phyloP scores from a whole-genome alignment of 2,888 invertebrate species.

The Aporophyla nigra region DNA sequence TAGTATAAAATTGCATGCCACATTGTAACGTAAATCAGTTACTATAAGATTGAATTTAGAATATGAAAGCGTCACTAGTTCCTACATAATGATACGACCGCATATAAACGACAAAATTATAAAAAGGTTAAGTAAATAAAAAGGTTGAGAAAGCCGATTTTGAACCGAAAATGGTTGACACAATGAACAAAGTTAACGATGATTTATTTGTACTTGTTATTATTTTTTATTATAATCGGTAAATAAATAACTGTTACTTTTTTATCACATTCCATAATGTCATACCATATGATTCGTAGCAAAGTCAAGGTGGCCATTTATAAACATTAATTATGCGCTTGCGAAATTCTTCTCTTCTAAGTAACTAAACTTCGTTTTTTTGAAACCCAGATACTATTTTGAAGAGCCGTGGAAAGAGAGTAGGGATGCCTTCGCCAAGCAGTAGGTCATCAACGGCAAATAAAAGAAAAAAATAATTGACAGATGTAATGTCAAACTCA shows the following conservation, averaged over 20 bases:
- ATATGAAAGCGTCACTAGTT: constrained; percentile 23
- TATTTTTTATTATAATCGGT: no score
- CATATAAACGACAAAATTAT: constrained; percentile 1
- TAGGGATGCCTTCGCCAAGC: no score
- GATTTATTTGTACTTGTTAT: constrained; percentile 18
- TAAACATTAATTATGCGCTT: not conserved
- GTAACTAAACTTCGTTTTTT: not conserved
- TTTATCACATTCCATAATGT: constrained; percentile 8
- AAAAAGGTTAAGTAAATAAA: not conserved
- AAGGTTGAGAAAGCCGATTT: not conserved
- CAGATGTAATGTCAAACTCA: no score
- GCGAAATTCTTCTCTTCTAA: no score
- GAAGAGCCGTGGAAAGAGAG: no score
- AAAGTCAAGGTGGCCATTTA: not conserved
- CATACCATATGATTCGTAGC: not conserved
- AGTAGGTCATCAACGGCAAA: no score
- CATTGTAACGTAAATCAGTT: constrained; percentile 5
- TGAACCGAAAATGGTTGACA: not conserved
- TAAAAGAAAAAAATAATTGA: no score
- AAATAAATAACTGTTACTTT: not conserved
- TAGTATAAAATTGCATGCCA: constrained; percentile 1
- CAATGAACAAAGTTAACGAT: not conserved
- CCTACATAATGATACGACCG: not conserved
- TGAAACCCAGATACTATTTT: no score
- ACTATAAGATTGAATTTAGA: not conserved